Evolutionary conservation across 2,797 vertebrate genomes (phyloP).

Genomic region (Geotrypetes seraphini): DNA sequence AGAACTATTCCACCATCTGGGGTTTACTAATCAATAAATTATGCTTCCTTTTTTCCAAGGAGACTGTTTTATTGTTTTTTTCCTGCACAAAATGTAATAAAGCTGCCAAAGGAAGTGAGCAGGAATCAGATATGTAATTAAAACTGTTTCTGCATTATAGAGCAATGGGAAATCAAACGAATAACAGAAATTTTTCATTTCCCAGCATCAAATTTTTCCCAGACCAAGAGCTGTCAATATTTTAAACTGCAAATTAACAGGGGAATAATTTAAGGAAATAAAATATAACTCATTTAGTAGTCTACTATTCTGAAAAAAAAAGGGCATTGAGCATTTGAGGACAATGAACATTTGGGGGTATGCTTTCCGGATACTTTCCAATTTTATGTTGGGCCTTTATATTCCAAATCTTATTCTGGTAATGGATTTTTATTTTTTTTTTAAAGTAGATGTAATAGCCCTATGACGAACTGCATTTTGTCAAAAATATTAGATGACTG

Average conservation of each 20-base stretch:
- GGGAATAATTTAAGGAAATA: not conserved
- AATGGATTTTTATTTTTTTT: no score
- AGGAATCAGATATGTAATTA: constrained; percentile 44
- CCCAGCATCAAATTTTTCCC: constrained; percentile 20
- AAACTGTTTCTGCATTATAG: constrained; percentile 28
- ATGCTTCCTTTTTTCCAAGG: no score
- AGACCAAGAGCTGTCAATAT: constrained; percentile 26
- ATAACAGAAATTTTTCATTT: constrained; percentile 21
- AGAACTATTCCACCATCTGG: no score
- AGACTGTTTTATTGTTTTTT: no score
- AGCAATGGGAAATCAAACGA: constrained; percentile 22
- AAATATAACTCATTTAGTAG: constrained; percentile 12
- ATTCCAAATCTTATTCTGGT: not conserved
- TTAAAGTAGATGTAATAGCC: no score
- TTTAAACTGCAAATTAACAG: constrained; percentile 15
- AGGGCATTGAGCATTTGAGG: no score
- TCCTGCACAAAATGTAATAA: constrained; percentile 38
- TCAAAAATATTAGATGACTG: constrained; percentile 26
- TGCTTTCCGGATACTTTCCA: not conserved
- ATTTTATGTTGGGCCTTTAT: no score
- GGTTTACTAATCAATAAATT: no score
- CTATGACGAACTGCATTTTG: no score
- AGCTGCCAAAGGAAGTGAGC: constrained; percentile 30
- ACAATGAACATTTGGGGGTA: not conserved
- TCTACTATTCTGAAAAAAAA: constrained; percentile 8